phyloP scores from a whole-genome alignment of 2,797 vertebrate genomes.

The Gadopsis bispinosus region DNA sequence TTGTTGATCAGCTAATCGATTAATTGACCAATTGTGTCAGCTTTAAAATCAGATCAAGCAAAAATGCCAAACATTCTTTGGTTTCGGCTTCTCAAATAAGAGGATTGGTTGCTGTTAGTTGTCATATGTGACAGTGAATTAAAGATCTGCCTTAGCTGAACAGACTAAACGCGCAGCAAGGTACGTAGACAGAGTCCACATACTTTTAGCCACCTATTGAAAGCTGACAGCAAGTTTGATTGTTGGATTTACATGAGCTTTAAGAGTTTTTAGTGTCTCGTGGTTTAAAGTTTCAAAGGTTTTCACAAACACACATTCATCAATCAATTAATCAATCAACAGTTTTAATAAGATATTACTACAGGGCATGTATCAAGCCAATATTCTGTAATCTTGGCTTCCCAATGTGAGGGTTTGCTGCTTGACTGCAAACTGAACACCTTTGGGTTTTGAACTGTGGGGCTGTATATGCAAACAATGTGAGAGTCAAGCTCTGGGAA shows the following conservation, averaged over 20 bases:
- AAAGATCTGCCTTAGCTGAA: too few relatives aligned
- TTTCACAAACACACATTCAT: not conserved
- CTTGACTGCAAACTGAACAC: not conserved
- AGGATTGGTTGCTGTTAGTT: too few relatives aligned
- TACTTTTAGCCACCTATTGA: too few relatives aligned
- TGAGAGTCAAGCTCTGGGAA: not conserved
- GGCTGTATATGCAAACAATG: not conserved
- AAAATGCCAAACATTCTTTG: too few relatives aligned
- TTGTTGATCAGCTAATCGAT: too few relatives aligned
- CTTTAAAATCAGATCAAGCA: too few relatives aligned
- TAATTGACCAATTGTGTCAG: too few relatives aligned
- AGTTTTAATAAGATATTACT: not conserved
- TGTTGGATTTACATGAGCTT: not conserved
- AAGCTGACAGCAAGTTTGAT: not conserved
- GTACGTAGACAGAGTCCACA: not conserved
- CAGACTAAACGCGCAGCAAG: not conserved
- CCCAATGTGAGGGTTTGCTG: not conserved
- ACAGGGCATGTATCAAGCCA: not conserved
- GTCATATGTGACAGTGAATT: too few relatives aligned
- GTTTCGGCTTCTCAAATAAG: too few relatives aligned
- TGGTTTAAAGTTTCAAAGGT: not conserved
- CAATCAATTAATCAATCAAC: not conserved
- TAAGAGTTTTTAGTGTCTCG: not conserved
- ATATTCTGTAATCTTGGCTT: not conserved
- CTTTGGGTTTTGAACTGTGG: not conserved